Percentiles rank a stretch among this genome's conserved stretches.
phyloP scores from a whole-genome alignment of 2,113 vertebrate species.

The Corythoichthys intestinalis region DNA sequence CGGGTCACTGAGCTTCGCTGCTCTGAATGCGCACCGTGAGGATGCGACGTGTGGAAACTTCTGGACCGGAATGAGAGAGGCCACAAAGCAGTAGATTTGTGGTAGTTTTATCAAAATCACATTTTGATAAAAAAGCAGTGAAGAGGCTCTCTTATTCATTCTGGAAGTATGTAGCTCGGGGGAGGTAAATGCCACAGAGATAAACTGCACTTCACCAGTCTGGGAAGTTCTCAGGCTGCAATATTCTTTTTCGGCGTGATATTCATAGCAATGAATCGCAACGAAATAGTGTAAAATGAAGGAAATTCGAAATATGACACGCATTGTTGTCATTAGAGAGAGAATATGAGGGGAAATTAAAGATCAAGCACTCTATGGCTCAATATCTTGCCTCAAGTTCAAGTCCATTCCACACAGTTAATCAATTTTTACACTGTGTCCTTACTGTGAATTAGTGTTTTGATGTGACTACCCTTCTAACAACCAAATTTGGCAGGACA shows the following conservation, averaged over 20 bases:
- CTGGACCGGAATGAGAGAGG: background rate
- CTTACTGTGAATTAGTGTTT: background rate
- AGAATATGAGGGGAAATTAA: background rate
- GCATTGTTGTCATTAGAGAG: background rate
- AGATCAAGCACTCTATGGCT: background rate
- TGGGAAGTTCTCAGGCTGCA: conserved; percentile 17
- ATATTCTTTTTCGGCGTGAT: conserved; percentile 31
- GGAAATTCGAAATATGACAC: conserved; percentile 34
- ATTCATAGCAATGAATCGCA: no score
- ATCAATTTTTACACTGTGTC: background rate
- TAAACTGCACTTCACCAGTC: conserved; percentile 9
- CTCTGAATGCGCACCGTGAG: background rate
- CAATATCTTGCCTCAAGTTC: background rate
- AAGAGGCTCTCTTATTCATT: background rate
- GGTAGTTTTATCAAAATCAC: background rate
- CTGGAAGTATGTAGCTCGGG: background rate
- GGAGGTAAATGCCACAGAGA: background rate
- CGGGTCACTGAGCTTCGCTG: background rate
- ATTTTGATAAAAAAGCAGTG: background rate
- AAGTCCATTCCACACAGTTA: background rate
- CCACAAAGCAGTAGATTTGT: background rate
- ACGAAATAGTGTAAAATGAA: background rate
- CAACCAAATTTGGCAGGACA: background rate
- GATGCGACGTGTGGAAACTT: background rate
- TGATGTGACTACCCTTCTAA: background rate